These are phyloP conservation scores for Norana najaformis DNA, from an alignment of 2,888 invertebrate species.

Conservation along the genomic window DNA sequence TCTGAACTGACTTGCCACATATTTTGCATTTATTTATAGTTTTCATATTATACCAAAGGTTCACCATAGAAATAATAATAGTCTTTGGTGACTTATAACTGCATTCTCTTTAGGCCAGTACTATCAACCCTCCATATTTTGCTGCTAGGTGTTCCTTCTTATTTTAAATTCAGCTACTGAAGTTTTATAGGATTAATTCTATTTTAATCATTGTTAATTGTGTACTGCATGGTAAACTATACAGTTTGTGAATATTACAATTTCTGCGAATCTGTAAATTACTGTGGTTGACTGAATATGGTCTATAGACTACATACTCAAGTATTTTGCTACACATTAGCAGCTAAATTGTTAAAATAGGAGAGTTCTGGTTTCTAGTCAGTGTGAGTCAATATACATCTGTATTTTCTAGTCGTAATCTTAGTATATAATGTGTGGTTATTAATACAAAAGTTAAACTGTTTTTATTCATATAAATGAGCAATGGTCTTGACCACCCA, in stretches of 20 bases:
- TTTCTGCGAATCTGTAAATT: constrained; percentile 13
- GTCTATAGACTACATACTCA: constrained; percentile 1
- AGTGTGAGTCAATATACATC: constrained; percentile 1
- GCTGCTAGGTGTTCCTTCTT: not conserved
- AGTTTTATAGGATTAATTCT: not conserved
- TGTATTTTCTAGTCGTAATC: constrained; percentile 13
- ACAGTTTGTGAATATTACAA: not conserved
- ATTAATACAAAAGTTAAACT: not conserved
- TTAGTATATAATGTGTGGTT: not conserved
- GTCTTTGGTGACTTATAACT: not conserved
- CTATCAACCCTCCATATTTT: not conserved
- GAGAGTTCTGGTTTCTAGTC: not conserved
- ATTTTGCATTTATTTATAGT: not conserved
- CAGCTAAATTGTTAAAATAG: constrained; percentile 2
- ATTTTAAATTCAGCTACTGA: not conserved
- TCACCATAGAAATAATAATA: not conserved
- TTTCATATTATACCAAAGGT: not conserved
- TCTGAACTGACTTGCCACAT: not conserved
- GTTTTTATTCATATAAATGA: not conserved
- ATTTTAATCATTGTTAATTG: constrained; percentile 13
- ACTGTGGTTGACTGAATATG: constrained; percentile 8
- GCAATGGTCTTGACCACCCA: no score
- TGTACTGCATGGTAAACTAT: not conserved
- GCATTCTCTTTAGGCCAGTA: no score
- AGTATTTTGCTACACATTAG: constrained; percentile 13